These are phyloP conservation scores for Anoncus sp. DNA, from an alignment of 2,888 invertebrate species.

Conservation along the genomic window DNA sequence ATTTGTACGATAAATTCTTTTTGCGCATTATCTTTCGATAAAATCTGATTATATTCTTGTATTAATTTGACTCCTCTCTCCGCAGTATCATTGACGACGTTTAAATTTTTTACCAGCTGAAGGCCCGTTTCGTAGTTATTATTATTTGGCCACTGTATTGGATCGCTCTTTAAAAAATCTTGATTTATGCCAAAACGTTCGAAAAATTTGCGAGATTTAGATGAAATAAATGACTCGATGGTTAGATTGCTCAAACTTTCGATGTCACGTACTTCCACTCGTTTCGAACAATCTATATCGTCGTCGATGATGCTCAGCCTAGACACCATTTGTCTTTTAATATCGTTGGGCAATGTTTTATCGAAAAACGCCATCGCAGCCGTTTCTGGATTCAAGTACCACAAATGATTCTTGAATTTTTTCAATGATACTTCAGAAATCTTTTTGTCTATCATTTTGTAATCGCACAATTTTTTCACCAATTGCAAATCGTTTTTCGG, in stretches of 20 bases:
- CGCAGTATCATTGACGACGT: too few species aligned
- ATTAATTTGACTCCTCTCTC: too few species aligned
- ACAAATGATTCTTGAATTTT: neutral
- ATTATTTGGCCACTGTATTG: neutral
- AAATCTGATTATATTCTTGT: neutral
- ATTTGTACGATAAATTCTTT: slow-evolving; percentile 7
- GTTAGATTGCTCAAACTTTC: too few species aligned
- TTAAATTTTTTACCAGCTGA: neutral
- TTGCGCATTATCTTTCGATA: neutral
- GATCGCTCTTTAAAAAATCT: neutral
- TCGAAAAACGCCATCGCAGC: slow-evolving; percentile 3
- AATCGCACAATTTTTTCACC: slow-evolving; percentile 5
- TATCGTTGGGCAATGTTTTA: neutral
- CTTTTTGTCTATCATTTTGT: slow-evolving; percentile 1
- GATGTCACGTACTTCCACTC: too few species aligned
- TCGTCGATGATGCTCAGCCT: neutral
- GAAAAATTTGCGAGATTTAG: too few species aligned
- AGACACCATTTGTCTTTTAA: neutral
- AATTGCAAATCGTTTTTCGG: neutral
- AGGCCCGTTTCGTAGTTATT: neutral
- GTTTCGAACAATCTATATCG: too few species aligned
- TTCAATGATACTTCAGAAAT: neutral
- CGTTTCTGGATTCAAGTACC: slow-evolving; percentile 1
- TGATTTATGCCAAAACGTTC: too few species aligned
- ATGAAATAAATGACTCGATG: too few species aligned